Evolutionary conservation across 2,113 vertebrate species (phyloP), one percentile per base, ranked within the genome.

Genomic region (Garra rufa): DNA sequence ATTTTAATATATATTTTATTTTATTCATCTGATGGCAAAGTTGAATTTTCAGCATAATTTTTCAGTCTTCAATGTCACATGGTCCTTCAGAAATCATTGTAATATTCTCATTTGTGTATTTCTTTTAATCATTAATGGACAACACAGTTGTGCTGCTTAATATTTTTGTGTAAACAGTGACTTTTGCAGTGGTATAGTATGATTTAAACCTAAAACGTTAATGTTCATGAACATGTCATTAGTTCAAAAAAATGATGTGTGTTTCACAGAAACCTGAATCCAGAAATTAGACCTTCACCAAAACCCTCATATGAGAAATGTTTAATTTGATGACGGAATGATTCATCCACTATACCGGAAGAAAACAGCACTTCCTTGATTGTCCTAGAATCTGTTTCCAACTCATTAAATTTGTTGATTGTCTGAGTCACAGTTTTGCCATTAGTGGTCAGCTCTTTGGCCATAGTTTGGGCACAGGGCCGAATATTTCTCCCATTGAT

Each of bases 401-500:
- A n/a, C 15, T 83, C 15, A 38, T 76, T 73, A 11, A 38, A 43
- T 77, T 76, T 69, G 82, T 43, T 84, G 57, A 76, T 26, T 41
- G 44, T 67, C 15, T 52, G 73, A 76, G 73, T 17, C 46, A 57
- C 38, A 44, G 74, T 70, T 59, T 34, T 19, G 41, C 10, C 63
- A 41, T 43, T 69, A 77, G 48, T 46, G 63, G 43, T 30, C 59
- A 69, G 70, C 69, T 76, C 70, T 77, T 84, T 57, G 30, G 57
- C 48, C 14, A 34, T 24, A 30, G 50, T 61, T 65, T 76, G 70
- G 59, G 24, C 57, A 24, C 19, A 19, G 52, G 10, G 38, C 52
- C 15, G 14, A 63, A 83, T 61, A 70, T 46, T 57, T 63, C 24
- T 82, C 26, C 59, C 73, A 83, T 38, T 73, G n/a, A 78, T 86